Percentiles rank a stretch among this genome's conserved stretches.
Conservation (phyloP, 2,113 vertebrate species). For the Rynchops niger region DNA sequence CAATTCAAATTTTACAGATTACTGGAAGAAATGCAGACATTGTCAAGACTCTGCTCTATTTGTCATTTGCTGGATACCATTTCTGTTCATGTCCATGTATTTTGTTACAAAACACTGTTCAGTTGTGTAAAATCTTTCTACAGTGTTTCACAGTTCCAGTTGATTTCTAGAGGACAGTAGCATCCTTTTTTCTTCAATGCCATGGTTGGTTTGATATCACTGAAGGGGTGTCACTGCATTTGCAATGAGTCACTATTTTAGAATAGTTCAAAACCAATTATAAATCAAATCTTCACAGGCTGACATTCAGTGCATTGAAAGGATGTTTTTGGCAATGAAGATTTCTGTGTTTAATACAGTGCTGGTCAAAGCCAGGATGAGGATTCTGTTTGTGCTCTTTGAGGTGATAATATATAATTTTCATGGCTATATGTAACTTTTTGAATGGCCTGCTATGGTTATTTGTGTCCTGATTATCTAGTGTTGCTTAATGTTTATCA, state of each 20-base stretch:
- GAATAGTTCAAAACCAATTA: slow-evolving; percentile 31
- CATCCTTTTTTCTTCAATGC: background rate
- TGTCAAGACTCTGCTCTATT: background rate
- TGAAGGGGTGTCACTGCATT: background rate
- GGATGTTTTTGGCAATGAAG: background rate
- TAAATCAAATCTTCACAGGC: background rate
- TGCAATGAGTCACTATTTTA: slow-evolving; percentile 4
- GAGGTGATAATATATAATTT: background rate
- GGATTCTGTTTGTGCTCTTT: background rate
- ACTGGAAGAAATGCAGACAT: background rate
- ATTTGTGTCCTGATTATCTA: slow-evolving; percentile 19
- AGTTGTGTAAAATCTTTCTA: background rate
- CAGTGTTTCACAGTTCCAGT: background rate
- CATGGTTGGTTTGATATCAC: background rate
- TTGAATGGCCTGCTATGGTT: background rate
- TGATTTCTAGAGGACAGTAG: background rate
- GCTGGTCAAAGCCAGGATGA: background rate
- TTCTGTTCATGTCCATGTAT: background rate
- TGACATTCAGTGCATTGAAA: slow-evolving; percentile 23
- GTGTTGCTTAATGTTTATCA: background rate
- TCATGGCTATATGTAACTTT: slow-evolving; percentile 26
- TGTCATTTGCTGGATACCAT: background rate
- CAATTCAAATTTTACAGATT: background rate
- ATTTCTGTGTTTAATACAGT: background rate
- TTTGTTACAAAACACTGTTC: background rate